Evolutionary conservation across 2,113 vertebrate species (phyloP), one percentile per base, ranked within the genome.

Genomic region (Scolopax mira): DNA sequence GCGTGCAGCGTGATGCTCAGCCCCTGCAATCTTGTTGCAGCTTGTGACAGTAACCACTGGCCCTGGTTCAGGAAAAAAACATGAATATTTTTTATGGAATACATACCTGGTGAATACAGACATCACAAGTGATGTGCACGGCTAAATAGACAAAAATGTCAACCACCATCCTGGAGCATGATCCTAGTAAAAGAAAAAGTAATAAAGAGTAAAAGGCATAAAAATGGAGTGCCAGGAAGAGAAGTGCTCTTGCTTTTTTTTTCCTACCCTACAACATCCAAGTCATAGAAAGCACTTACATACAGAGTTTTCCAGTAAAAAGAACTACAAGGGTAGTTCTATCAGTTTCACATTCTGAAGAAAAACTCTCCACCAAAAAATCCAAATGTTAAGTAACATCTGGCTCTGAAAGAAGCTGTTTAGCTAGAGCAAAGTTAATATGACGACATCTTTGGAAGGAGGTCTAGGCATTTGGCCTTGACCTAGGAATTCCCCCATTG

Each of bases 161-260:
- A 33, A 33, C 49, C 33, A 2, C 14, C 6, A 3, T 48, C 27
- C 33, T 51, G 16, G 14, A 69, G 11, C 18, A 37, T 9, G 13
- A 66, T 37, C 27, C 18, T 21, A 27, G 23, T 4, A 42, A 30
- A 18, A 60, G 24, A 13, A 22, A 9, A 23, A 30, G 3, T 3
- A 55, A 9, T 7, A 46, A 61, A 25, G 7, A 42, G 9, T 16
- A 49, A 48, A 42, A 51, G 9, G 0, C 7, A 28, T 35, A 18
- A 37, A 74, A 51, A 37, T 1, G 0, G 2, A 55, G 6, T 12
- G 2, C 30, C 15, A 33, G 1, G 12, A 27, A 41, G 13, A 90
- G 1, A 79, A 69, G n/a, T 3, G 2, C 3, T 67, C 10, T 28
- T 51, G 9, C 0, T 55, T 65, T 37, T 48, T n/a, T 48, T 54